These are phyloP conservation scores for Aphelinus certus DNA, from an alignment of 1,140 invertebrate genomes.

Conservation along the genomic window DNA sequence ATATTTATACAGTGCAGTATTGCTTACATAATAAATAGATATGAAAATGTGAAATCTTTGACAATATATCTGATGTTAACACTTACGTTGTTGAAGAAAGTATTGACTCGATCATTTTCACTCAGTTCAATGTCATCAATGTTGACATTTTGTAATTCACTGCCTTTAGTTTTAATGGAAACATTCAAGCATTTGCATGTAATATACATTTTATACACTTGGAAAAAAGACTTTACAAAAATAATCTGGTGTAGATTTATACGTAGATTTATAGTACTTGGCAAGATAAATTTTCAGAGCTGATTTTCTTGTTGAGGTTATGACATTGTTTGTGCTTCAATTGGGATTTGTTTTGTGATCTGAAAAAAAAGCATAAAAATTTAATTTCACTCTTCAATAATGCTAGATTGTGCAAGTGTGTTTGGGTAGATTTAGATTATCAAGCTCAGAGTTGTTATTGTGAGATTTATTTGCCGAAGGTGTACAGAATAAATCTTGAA, in stretches of 20 bases:
- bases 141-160: constrained; percentile 56
- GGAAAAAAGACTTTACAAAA: constrained; percentile 20
- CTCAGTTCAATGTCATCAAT: constrained; percentile 57
- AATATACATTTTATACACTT: constrained; percentile 51
- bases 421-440: background rate
- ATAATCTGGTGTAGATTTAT: constrained; percentile 16
- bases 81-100: constrained; percentile 63
- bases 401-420: background rate
- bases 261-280: background rate
- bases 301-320: background rate
- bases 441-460: background rate
- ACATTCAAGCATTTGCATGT: constrained; percentile 68
- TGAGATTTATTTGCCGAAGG: background rate
- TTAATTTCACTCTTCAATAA: background rate
- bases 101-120: constrained; percentile 54
- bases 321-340: constrained; percentile 17
- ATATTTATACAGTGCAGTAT: background rate
- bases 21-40: background rate
- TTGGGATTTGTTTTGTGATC: background rate
- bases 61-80: constrained; percentile 7
- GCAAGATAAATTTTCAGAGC: constrained; percentile 1
- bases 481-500: constrained; percentile 15
- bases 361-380: constrained; percentile 19
- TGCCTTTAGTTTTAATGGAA: constrained; percentile 59
- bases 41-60: background rate